Percentiles rank a stretch among this genome's conserved stretches.
Evolutionary conservation across 1,140 invertebrate genomes (phyloP).

Genomic region (Anastrepha obliqua): DNA sequence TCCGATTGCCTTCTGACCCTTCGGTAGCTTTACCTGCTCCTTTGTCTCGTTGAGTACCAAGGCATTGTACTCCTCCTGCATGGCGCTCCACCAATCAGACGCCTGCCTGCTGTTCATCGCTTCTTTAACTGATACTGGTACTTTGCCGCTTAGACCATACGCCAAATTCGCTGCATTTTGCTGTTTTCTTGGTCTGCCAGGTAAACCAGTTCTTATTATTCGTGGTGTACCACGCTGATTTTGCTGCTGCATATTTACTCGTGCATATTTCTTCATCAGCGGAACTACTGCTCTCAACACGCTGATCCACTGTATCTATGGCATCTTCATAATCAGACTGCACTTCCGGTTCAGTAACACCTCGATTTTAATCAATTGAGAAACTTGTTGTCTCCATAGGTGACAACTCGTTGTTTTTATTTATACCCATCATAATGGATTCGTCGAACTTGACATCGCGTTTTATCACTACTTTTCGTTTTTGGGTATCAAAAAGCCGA

Average conservation of each 20-base stretch:
- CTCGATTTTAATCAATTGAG: no score
- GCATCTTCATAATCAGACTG: conserved; percentile 16
- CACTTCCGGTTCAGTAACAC: neutral
- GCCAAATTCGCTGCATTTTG: neutral
- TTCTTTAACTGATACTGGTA: neutral
- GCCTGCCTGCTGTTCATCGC: neutral
- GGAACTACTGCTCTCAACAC: neutral
- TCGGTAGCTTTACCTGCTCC: neutral
- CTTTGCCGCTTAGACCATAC: neutral
- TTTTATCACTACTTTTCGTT: conserved; percentile 62
- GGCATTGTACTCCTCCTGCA: neutral
- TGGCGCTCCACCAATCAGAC: neutral
- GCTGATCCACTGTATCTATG: conserved; percentile 56
- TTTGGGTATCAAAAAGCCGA: conserved; percentile 64
- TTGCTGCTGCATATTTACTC: no score
- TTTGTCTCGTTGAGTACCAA: neutral
- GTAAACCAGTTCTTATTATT: neutral
- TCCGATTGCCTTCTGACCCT: neutral
- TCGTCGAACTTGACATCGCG: conserved; percentile 57
- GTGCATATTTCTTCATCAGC: neutral
- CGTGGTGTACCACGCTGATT: neutral
- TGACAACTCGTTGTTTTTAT: neutral
- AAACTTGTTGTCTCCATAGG: no score
- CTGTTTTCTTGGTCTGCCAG: conserved; percentile 24
- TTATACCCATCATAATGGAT: conserved; percentile 5